These are phyloP conservation scores for Schizopygopsis malacanthus DNA, from an alignment of 2,797 vertebrate genomes.

Conservation along the genomic window DNA sequence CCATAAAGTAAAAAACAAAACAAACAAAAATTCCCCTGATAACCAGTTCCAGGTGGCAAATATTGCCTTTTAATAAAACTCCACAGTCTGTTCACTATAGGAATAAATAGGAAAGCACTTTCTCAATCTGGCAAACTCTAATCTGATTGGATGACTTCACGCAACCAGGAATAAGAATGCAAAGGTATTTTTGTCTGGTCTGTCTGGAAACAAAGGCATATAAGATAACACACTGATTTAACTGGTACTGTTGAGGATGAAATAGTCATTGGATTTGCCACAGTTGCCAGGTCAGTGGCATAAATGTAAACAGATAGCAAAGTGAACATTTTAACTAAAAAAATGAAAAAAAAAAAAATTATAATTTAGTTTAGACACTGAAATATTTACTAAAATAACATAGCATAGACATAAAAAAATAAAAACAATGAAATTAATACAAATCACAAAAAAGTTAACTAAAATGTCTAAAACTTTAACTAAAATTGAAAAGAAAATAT, in stretches of 20 bases:
- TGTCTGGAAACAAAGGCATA: neutral
- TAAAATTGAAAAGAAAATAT: neutral
- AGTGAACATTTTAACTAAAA: neutral
- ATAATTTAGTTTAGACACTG: neutral
- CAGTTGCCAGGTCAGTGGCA: neutral
- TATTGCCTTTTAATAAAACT: neutral
- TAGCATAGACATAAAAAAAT: neutral
- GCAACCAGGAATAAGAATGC: neutral
- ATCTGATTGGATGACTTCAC: constrained; percentile 4
- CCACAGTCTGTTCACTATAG: neutral
- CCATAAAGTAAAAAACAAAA: constrained; percentile 1
- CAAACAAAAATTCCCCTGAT: neutral
- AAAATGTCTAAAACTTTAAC: neutral
- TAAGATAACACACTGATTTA: neutral
- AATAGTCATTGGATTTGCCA: neutral
- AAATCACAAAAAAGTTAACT: neutral
- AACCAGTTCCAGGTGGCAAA: constrained; percentile 13
- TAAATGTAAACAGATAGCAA: neutral
- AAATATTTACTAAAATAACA: neutral
- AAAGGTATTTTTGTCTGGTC: neutral
- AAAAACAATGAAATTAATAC: neutral
- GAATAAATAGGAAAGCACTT: neutral
- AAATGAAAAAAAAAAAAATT: neutral
- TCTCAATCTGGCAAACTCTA: constrained; percentile 9
- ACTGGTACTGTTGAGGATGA: too few relatives aligned